Conservation (phyloP, 2,888 invertebrate species). For the Apamea epomidion region DNA sequence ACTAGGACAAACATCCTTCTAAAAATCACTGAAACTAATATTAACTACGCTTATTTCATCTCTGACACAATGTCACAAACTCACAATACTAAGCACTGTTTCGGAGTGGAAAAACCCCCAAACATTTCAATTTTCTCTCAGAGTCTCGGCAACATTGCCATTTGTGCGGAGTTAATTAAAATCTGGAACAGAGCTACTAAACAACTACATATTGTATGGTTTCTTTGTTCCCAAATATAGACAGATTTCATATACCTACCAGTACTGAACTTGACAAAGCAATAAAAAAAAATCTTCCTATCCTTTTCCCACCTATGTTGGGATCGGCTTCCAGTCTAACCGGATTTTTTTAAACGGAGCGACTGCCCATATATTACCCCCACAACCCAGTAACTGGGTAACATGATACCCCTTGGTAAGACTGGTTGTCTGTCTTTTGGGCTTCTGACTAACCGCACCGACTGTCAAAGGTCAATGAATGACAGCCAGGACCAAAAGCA, state of each 20-base stretch:
- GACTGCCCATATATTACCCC: not conserved
- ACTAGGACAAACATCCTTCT: not conserved
- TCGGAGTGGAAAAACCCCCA: slow-evolving; percentile 12
- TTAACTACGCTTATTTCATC: not conserved
- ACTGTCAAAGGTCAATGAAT: not conserved
- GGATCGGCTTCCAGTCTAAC: not conserved
- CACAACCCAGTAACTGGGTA: not conserved
- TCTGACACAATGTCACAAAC: slow-evolving; percentile 7
- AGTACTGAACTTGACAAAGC: slow-evolving; percentile 53
- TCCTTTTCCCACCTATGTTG: not conserved
- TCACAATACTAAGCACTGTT: slow-evolving; percentile 18
- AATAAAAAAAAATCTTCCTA: slow-evolving; percentile 20
- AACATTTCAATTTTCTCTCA: slow-evolving; percentile 31
- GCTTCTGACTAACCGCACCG: not conserved
- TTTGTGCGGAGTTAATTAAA: slow-evolving; percentile 41
- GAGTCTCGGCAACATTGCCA: not conserved
- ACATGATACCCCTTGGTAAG: not conserved
- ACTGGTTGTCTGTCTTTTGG: not conserved
- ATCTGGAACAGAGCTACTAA: slow-evolving; percentile 20
- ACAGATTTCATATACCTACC: slow-evolving; percentile 7
- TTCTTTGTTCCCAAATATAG: slow-evolving; percentile 15
- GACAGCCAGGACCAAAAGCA: no score
- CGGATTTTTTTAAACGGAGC: no score
- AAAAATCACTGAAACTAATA: not conserved
- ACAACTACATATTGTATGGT: not conserved